A percentile compares a stretch with the other conserved stretches of the same genome.
These are phyloP conservation scores for Scomber japonicus DNA, from an alignment of 2,113 vertebrate genomes.

Conservation along the genomic window DNA sequence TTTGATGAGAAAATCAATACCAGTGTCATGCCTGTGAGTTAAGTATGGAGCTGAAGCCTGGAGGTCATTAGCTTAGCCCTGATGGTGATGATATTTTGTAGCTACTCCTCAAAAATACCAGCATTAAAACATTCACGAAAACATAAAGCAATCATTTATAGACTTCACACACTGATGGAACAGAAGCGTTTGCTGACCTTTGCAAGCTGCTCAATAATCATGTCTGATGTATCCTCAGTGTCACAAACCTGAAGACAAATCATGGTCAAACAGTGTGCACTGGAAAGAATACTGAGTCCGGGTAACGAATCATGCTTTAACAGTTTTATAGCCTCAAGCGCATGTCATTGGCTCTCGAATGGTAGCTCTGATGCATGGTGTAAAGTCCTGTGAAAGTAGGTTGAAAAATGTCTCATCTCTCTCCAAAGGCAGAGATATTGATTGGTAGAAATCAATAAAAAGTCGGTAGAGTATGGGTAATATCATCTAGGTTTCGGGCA, in stretches of 20 bases:
- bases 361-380: background rate
- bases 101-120: slow-evolving; percentile 9
- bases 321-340: slow-evolving; percentile 1
- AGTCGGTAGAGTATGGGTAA: slow-evolving; percentile 35
- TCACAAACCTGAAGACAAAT: slow-evolving; percentile 14
- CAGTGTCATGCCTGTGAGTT: background rate
- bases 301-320: slow-evolving; percentile 12
- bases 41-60: background rate
- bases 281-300: slow-evolving; percentile 17
- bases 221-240: slow-evolving; percentile 2
- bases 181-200: background rate
- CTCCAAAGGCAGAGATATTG: slow-evolving; percentile 51
- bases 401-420: slow-evolving; percentile 52
- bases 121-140: background rate
- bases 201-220: background rate
- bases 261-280: background rate
- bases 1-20: background rate
- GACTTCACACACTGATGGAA: background rate
- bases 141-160: background rate
- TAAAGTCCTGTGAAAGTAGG: slow-evolving; percentile 42
- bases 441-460: slow-evolving; percentile 48
- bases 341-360: slow-evolving; percentile 43
- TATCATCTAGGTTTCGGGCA: slow-evolving; percentile 23
- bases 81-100: background rate
- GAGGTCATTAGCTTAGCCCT: background rate